A percentile compares a stretch with the other conserved stretches of the same genome.
Evolutionary conservation across 2,888 invertebrate species (phyloP).

Genomic region (Watsonalla cultraria): DNA sequence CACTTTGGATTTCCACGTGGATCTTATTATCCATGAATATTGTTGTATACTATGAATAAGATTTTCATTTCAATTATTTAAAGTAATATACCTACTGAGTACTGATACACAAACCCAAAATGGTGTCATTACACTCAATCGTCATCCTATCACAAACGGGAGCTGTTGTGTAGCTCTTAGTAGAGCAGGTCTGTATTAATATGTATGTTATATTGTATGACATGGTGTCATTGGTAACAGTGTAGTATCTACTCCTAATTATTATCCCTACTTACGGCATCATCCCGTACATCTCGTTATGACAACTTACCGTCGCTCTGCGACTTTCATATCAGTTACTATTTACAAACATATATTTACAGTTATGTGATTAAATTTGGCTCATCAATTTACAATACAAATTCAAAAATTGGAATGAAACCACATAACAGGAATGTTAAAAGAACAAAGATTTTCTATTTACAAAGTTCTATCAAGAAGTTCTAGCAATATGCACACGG

Average conservation of each 20-base stretch:
- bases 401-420: constrained; percentile 68
- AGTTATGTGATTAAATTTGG: constrained; percentile 63
- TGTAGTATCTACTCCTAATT: constrained; percentile 40
- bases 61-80: too few relatives aligned
- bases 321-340: constrained; percentile 62
- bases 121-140: too few relatives aligned
- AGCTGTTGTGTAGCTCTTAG: constrained; percentile 11
- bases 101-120: too few relatives aligned
- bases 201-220: constrained; percentile 30
- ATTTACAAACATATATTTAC: constrained; percentile 74
- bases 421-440: constrained; percentile 72
- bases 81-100: too few relatives aligned
- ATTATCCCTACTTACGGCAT: constrained; percentile 47
- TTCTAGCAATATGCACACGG: constrained; percentile 24
- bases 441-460: constrained; percentile 54
- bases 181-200: constrained; percentile 16
- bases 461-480: constrained; percentile 49
- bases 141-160: constrained; percentile 25
- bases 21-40: too few relatives aligned
- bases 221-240: constrained; percentile 57
- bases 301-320: constrained; percentile 61
- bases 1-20: too few relatives aligned
- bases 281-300: constrained; percentile 38
- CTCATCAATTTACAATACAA: constrained; percentile 55
- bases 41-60: too few relatives aligned